Base-by-base conservation (phyloP, 2,113 vertebrate species). In the Pseudolaguvia tuberculata region DNA sequence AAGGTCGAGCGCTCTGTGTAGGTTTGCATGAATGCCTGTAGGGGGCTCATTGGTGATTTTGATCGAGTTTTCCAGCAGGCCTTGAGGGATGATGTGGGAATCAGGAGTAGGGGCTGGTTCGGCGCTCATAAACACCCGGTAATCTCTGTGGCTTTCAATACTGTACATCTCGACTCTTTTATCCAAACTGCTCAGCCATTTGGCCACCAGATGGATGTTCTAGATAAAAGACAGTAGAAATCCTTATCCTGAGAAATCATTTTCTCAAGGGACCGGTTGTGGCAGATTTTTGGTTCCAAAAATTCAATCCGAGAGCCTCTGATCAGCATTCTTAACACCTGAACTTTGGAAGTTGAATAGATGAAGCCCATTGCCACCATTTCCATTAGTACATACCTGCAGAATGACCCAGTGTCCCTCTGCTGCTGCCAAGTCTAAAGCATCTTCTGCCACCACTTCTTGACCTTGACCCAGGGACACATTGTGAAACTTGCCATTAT, bases 351-450 rank as follows among this genome's bases (percentile, higher is more conserved):
- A n/a, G 3, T 4, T 35, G 6, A 35, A 35, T 35, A 35, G 3
- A 35, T 35, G 31, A 25, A 56, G 21, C 3, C 3, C 13, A 56
- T 56, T 13, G 53, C 21, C 21, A 12, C 2, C 5, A 23, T n/a
- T 55, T 67, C 23, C 15, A 18, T 5, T 5, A 1, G 4, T 45
- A 15, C 14, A 13, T 86, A 92, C 96, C 95, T 98, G 96, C 21
- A 98, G 83, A 81, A 97, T 97, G 59, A 98, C 94, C 97, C 97
- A 99, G 82, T 99, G 96, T 0, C 96, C 96, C 5, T 93, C 88
- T 79, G 83, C 82, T 0, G 94, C 93, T 56, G 96, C 95, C 65
- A 94, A 29, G 20, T 93, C 90, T 23, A 99, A 87, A 0, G 91
- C 87, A 58, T 90, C 89, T 23, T 98, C 96, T 10, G 96, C 96